Percentiles rank a stretch among this genome's conserved stretches.
These are phyloP conservation scores for Parnassius smintheus DNA, from an alignment of 2,888 invertebrate species.

Conservation along the genomic window DNA sequence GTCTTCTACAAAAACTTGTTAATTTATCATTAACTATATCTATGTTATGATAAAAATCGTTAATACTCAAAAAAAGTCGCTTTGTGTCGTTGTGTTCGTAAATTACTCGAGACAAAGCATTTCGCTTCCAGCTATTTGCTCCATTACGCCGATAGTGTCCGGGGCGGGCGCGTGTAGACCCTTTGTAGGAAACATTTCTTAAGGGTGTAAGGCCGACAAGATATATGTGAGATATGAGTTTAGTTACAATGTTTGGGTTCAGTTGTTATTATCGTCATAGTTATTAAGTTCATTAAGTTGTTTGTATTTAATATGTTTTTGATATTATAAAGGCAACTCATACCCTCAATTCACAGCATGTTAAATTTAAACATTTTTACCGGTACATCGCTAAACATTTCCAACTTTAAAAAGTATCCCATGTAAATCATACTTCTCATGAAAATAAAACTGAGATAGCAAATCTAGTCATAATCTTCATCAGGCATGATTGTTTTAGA, in stretches of 20 bases:
- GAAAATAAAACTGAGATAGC: too few species aligned
- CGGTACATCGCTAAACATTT: too few species aligned
- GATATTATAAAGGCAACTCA: neutral
- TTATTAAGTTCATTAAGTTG: conserved; percentile 2
- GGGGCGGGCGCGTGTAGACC: conserved; percentile 3
- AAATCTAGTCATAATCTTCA: too few species aligned
- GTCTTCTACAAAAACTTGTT: too few species aligned
- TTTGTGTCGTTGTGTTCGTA: neutral
- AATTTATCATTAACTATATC: too few species aligned
- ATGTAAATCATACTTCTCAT: too few species aligned
- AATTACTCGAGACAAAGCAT: conserved; percentile 6
- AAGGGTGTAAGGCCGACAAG: conserved; percentile 9
- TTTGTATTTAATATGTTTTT: neutral
- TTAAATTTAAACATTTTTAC: too few species aligned
- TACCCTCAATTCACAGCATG: too few species aligned
- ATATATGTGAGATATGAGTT: conserved; percentile 14
- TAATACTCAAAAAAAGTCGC: neutral
- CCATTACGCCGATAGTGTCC: conserved; percentile 19
- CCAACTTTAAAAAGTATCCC: too few species aligned
- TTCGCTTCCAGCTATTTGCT: conserved; percentile 12
- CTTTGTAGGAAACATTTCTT: conserved; percentile 8
- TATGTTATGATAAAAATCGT: too few species aligned
- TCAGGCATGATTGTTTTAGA: too few species aligned
- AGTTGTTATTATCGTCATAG: conserved; percentile 19
- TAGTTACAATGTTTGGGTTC: conserved; percentile 6